These are phyloP conservation scores for Phyllostomus hastatus DNA, from an alignment of 2,113 vertebrate genomes.

Conservation along the genomic window DNA sequence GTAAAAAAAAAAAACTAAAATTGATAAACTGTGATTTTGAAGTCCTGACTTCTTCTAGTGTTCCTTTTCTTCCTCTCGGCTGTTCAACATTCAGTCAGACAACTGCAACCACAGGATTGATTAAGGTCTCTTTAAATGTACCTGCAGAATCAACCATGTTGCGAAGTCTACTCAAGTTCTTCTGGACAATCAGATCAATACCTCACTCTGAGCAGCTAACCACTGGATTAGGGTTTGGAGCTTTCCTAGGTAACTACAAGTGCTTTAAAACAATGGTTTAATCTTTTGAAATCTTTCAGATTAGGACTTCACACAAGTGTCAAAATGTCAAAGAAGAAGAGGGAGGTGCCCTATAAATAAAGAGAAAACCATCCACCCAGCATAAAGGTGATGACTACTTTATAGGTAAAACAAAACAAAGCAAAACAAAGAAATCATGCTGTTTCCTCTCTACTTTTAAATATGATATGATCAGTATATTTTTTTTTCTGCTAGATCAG, in stretches of 20 bases:
- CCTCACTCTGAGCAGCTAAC: background rate
- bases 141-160: background rate
- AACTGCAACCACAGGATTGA: background rate
- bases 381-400: background rate
- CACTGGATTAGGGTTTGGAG: background rate
- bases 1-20: background rate
- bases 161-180: background rate
- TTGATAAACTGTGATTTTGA: background rate
- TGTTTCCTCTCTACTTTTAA: background rate
- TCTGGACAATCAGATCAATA: background rate
- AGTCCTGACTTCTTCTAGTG: background rate
- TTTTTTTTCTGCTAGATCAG: background rate
- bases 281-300: slow-evolving; percentile 3
- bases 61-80: background rate
- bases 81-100: background rate
- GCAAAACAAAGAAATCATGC: background rate
- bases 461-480: background rate
- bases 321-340: background rate
- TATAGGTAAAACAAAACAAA: background rate
- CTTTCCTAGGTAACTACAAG: background rate
- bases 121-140: background rate
- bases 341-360: background rate
- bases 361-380: background rate
- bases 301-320: background rate
- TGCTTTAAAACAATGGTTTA: background rate